Evolutionary conservation across 2,797 vertebrate species (phyloP), one percentile per base, ranked within the genome.

Genomic region (Iguana delicatissima): DNA sequence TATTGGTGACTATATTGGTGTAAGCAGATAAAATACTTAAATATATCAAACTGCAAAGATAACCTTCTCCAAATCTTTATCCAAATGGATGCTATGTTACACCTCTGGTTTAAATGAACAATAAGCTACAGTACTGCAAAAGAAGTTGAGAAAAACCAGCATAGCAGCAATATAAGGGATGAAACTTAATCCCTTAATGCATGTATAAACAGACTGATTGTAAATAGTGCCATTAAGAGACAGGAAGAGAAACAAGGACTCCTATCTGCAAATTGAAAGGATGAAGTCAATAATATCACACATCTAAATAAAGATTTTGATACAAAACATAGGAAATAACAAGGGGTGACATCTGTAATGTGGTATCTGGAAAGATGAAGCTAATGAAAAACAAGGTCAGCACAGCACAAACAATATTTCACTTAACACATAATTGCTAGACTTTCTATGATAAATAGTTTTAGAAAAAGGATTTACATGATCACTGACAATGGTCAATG

Each of bases 51-150:
- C 12, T 79, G 62, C 83, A 84, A 72, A 80, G 18, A 72, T 26
- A 57, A 18, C 42, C 85, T 85, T 90, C 24, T 79, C 42, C 88
- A 67, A 80, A 94, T 88, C 59, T 50, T 38, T 89, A 79, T 93
- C 93, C 94, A 96, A 91, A 88, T 95, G 93, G 91, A 85, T 94
- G 90, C 93, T 87, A 92, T 86, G 89, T 90, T 76, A 91, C 93
- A 79, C 64, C 87, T 94, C 85, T 84, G 91, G 84, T 92, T 64
- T 46, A 92, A 94, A 87, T 94, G 89, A 93, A 69, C 46, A 90
- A 87, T 10, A 57, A 90, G 88, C 82, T 91, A 93, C 94, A 95
- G 86, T 93, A 87, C 94, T 93, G 96, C 93, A 91, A 94, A 88
- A 94, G 90, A 92, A 89, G 92, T 94, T 82, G 64, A 95, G 90